phyloP scores from a whole-genome alignment of 2,888 invertebrate species.

The Mythimna albipuncta region DNA sequence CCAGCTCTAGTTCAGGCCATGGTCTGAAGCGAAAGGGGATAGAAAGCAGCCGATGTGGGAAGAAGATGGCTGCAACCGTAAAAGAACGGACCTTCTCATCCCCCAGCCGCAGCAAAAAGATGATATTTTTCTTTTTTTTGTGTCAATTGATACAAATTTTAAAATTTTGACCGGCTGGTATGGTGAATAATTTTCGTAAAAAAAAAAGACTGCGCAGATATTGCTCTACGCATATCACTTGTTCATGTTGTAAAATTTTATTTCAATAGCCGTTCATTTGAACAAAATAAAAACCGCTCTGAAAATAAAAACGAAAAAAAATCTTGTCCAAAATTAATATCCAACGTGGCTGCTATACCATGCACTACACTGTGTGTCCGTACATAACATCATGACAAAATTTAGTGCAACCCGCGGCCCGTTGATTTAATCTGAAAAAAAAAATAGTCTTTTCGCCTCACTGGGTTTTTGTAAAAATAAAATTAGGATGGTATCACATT shows the following conservation, averaged over 20 bases:
- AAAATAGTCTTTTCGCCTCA: constrained; percentile 40
- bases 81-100: too few relatives aligned
- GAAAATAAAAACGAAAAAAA: constrained; percentile 7
- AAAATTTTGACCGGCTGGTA: background rate
- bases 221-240: background rate
- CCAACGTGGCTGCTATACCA: constrained; percentile 39
- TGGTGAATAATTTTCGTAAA: background rate
- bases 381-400: constrained; percentile 62
- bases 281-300: background rate
- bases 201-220: too few relatives aligned
- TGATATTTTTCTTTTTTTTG: background rate
- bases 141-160: background rate
- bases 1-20: too few relatives aligned
- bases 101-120: background rate
- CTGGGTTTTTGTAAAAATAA: constrained; percentile 31
- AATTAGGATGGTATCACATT: constrained; percentile 11
- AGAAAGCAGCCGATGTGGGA: too few relatives aligned
- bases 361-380: constrained; percentile 51
- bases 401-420: constrained; percentile 50
- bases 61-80: too few relatives aligned
- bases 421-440: constrained; percentile 59
- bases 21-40: too few relatives aligned
- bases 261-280: background rate
- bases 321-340: background rate
- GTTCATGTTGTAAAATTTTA: background rate